Evolutionary conservation across 2,113 vertebrate species (phyloP), one percentile per base, ranked within the genome.

Genomic region (Poecilia latipinna): DNA sequence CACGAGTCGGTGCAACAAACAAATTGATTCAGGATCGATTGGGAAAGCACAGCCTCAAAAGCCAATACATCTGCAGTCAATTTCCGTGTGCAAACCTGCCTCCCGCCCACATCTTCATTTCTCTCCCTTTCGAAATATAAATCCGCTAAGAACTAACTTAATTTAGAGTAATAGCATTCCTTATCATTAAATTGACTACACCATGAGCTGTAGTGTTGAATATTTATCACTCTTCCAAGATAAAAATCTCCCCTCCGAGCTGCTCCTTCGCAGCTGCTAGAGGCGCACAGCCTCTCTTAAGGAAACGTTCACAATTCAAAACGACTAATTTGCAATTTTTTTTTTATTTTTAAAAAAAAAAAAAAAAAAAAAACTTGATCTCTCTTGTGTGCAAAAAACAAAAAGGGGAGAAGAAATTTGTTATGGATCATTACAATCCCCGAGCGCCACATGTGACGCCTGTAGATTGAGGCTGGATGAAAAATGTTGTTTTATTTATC

Each of bases 401-500:
- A 42, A 42, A 12, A 12, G 29, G 29, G 33, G 2, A 70, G 33
- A 15, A 35, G 24, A 72, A 42, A 73, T 76, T 60, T 67, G 61
- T n/a, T 75, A 60, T 8, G n/a, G 37, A 68, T 75, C 26, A 78
- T 39, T 54, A 44, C 68, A 33, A 44, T 72, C 32, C 70, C 64
- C 8, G 19, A n/a, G n/a, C 29, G 13, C 39, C 35, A 13, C 72
- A 28, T 29, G 67, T 74, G 31, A 1, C 31, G 66, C 32, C 33
- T 69, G 51, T 28, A 62, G 54, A 79, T 54, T 26, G 2, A 44
- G 19, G 28, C 61, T 32, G 48, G 39, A 57, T 54, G 74, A 76
- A 74, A 57, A 72, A 74, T 37, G 22, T 15, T 64, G 37, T 74
- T 71, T 77, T 74, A 72, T 71, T 77, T 39, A 68, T 74, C 57